phyloP scores from a whole-genome alignment of 2,113 vertebrate genomes.

The Gobiocypris rarus region DNA sequence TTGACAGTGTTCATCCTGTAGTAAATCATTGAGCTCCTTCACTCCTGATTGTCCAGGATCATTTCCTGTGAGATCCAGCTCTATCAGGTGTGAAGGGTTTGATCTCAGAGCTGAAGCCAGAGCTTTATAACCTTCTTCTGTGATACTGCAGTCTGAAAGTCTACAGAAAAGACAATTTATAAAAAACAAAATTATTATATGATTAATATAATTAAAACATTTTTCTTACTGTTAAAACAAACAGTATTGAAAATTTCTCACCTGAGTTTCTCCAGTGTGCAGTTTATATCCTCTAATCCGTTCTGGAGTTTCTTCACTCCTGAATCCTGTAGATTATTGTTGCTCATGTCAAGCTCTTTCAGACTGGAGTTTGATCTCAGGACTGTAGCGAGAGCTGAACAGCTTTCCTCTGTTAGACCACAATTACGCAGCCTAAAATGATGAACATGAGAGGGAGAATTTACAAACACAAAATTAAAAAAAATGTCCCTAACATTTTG shows the following conservation, averaged over 20 bases:
- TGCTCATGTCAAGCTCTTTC: no score
- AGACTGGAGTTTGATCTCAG: no score
- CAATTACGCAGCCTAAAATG: not conserved
- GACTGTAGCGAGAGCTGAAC: not conserved
- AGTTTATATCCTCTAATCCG: not conserved
- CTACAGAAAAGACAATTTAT: not conserved
- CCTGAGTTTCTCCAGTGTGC: not conserved
- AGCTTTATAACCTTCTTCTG: not conserved
- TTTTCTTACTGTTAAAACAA: no score
- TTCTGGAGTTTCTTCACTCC: not conserved
- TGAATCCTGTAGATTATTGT: not conserved
- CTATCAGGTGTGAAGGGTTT: not conserved
- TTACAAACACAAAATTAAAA: not conserved
- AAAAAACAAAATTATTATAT: no score
- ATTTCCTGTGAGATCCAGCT: no score
- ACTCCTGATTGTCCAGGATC: no score
- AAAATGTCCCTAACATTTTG: no score
- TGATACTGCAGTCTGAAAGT: not conserved
- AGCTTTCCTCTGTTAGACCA: not conserved
- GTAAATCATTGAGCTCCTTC: no score
- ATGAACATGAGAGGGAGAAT: not conserved
- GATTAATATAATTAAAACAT: no score
- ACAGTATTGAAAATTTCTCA: not conserved
- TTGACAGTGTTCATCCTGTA: fast-evolving
- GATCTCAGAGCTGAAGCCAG: slow-evolving; percentile 8